phyloP scores from a whole-genome alignment of 2,113 vertebrate species.

The Zosterops lateralis region DNA sequence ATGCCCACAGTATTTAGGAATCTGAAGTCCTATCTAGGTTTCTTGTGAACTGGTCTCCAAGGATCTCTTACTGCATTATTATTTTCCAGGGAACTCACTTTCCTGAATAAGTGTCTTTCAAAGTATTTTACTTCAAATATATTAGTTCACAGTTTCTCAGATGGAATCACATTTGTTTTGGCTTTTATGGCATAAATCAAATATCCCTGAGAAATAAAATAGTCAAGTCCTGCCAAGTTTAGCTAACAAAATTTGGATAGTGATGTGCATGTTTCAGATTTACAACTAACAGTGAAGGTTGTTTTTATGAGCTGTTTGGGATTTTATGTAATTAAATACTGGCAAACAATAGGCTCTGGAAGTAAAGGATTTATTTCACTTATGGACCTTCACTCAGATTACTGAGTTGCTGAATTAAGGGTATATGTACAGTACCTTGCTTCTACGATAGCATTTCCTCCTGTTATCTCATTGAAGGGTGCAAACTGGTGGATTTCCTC shows the following conservation, averaged over 20 bases:
- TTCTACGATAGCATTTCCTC: conserved; percentile 51
- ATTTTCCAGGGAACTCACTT: conserved; percentile 27
- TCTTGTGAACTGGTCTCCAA: conserved; percentile 7
- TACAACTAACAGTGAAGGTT: background rate
- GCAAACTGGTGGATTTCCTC: conserved; percentile 67
- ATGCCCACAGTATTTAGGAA: background rate
- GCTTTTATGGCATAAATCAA: conserved; percentile 56
- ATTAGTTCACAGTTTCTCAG: conserved; percentile 39
- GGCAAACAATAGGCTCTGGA: background rate
- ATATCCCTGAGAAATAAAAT: conserved; percentile 48
- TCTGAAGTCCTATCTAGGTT: background rate
- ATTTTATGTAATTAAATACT: conserved; percentile 41
- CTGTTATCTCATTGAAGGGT: conserved; percentile 59
- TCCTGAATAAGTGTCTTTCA: conserved; percentile 30
- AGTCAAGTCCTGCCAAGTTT: conserved; percentile 38
- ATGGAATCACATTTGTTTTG: conserved; percentile 52
- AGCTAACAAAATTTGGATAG: conserved; percentile 47
- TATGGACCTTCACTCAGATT: background rate
- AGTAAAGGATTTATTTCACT: conserved; percentile 19
- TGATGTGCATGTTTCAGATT: conserved; percentile 48
- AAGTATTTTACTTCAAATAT: conserved; percentile 41
- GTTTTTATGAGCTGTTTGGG: conserved; percentile 39
- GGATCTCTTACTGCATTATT: conserved; percentile 10
- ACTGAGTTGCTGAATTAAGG: conserved; percentile 5
- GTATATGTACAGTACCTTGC: conserved; percentile 55